Percentiles rank a stretch among this genome's conserved stretches.
Evolutionary conservation across 2,888 invertebrate genomes (phyloP).

Genomic region (Sphaeridia pumilis): DNA sequence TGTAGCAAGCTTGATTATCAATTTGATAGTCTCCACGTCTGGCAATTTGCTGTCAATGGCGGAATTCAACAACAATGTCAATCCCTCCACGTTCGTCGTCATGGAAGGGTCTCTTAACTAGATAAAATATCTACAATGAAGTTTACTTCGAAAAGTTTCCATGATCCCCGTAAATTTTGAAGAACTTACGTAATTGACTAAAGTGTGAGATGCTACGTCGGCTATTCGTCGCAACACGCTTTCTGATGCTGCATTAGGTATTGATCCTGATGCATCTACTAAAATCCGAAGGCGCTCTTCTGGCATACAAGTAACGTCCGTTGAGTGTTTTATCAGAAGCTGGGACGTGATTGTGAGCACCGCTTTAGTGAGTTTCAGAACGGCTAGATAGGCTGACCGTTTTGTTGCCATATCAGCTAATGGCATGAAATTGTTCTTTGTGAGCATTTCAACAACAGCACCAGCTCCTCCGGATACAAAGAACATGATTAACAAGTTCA

Average conservation of each 20-base stretch:
- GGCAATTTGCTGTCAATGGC: slow-evolving; percentile 51
- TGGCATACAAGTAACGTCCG: slow-evolving; percentile 15
- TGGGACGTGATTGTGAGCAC: slow-evolving; percentile 77
- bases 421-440: slow-evolving; percentile 71
- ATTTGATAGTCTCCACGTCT: slow-evolving; percentile 57
- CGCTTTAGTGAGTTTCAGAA: slow-evolving; percentile 77
- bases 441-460: slow-evolving; percentile 63
- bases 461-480: slow-evolving; percentile 51
- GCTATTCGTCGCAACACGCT: slow-evolving; percentile 72
- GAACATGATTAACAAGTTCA: slow-evolving; percentile 31
- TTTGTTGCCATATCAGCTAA: slow-evolving; percentile 64
- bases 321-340: slow-evolving; percentile 51
- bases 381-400: slow-evolving; percentile 73
- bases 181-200: slow-evolving; percentile 57
- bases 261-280: slow-evolving; percentile 41
- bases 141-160: too few species aligned
- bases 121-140: too few species aligned
- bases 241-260: slow-evolving; percentile 70
- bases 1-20: slow-evolving; percentile 66
- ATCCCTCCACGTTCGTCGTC: slow-evolving; percentile 19
- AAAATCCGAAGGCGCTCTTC: slow-evolving; percentile 27
- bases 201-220: slow-evolving; percentile 64
- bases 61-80: slow-evolving; percentile 20
- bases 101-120: slow-evolving; percentile 41
- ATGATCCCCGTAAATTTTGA: too few species aligned